Evolutionary conservation across 92 coral and sea anemone species (phyloP).

Genomic region (Ricordea florida): DNA sequence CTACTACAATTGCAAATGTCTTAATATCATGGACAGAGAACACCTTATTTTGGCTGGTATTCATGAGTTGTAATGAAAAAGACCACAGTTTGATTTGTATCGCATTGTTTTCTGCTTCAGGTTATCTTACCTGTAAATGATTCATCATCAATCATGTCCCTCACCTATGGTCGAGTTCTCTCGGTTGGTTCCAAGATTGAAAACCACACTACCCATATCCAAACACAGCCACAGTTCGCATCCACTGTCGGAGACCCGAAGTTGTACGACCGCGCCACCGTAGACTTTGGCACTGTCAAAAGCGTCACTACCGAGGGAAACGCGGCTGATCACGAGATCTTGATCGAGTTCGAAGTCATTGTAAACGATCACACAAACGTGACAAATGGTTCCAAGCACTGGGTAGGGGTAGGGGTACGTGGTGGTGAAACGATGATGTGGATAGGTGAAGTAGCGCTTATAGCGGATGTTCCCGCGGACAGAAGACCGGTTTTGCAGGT

Average conservation of each 20-base stretch:
- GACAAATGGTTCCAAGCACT: constrained; percentile 81
- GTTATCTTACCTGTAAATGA: constrained; percentile 77
- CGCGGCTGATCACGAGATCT: constrained; percentile 59
- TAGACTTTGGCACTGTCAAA: constrained; percentile 75
- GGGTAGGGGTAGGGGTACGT: constrained; percentile 92
- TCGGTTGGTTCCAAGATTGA: constrained; percentile 71
- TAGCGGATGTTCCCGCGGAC: constrained; percentile 59
- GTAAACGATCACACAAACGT: constrained; percentile 84
- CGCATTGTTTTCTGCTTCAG: constrained; percentile 42
- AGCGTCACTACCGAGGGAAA: constrained; percentile 35
- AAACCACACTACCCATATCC: not conserved
- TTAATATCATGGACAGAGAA: no score
- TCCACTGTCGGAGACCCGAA: constrained; percentile 60
- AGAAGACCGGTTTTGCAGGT: constrained; percentile 81
- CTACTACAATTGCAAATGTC: no score
- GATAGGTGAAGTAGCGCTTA: constrained; percentile 87
- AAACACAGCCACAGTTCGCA: not conserved
- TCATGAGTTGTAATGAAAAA: no score
- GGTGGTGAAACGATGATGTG: constrained; percentile 96
- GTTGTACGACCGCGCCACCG: constrained; percentile 66
- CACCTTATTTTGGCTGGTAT: no score
- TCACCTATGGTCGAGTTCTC: constrained; percentile 32
- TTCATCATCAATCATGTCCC: constrained; percentile 77
- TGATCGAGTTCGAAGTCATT: constrained; percentile 67
- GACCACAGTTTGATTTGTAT: not conserved